A percentile compares a stretch with the other conserved stretches of the same genome.
Evolutionary conservation across 2,888 invertebrate genomes (phyloP).

Genomic region (Meghimatium bilineatum): DNA sequence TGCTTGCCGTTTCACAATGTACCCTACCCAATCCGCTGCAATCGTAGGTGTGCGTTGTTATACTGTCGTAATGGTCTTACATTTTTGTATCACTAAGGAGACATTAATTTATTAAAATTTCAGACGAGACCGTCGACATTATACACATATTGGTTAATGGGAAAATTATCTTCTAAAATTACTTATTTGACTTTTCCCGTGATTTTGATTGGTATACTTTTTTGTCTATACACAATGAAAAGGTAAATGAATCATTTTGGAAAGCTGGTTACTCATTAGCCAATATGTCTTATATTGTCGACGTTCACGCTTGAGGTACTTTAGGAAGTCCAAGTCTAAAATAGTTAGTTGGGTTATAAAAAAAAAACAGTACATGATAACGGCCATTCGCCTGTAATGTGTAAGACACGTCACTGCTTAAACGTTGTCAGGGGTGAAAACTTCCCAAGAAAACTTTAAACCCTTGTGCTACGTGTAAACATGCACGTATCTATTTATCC

Average conservation of each 20-base stretch:
- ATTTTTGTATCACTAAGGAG: neutral
- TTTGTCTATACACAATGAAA: too few relatives aligned
- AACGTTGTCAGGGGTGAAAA: neutral
- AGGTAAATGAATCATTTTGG: too few relatives aligned
- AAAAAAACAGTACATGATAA: neutral
- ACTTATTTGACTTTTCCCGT: too few relatives aligned
- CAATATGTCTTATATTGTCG: too few relatives aligned
- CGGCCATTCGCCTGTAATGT: neutral
- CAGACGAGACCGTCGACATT: neutral
- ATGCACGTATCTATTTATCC: constrained; percentile 8
- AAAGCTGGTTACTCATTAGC: too few relatives aligned
- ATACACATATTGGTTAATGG: too few relatives aligned
- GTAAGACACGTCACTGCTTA: neutral
- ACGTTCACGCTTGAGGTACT: too few relatives aligned
- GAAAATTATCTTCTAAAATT: too few relatives aligned
- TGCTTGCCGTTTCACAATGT: neutral
- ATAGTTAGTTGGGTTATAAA: neutral
- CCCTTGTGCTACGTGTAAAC: neutral
- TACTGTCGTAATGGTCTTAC: neutral
- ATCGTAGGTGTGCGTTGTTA: neutral
- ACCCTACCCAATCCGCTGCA: neutral
- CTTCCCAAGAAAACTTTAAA: neutral
- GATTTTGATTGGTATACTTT: too few relatives aligned
- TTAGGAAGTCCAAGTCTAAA: neutral
- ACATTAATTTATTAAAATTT: neutral